Evolutionary conservation across 2,113 vertebrate species (phyloP).

Genomic region (Labrus mixtus): DNA sequence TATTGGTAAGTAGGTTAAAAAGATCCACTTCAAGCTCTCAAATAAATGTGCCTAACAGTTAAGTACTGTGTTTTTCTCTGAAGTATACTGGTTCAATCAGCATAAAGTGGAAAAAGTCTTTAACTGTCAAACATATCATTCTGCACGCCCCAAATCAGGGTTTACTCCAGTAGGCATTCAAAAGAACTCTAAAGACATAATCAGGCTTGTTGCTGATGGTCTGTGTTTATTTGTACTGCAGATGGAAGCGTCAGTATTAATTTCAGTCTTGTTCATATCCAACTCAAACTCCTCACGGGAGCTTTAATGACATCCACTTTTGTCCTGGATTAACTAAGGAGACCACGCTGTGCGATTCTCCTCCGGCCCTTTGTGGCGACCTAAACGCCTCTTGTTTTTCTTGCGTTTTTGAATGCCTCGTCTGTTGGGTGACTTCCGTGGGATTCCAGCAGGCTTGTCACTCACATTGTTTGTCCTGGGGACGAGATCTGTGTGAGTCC

Average conservation of each 20-base stretch:
- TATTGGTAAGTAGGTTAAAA: too few species aligned
- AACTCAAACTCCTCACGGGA: not conserved
- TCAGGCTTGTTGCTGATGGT: too few species aligned
- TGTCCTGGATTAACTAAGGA: constrained; percentile 4
- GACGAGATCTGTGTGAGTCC: constrained; percentile 68
- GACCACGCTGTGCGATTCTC: constrained; percentile 48
- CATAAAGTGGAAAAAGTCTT: too few species aligned
- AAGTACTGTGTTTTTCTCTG: too few species aligned
- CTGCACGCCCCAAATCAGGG: too few species aligned
- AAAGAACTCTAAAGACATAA: too few species aligned
- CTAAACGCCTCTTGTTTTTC: constrained; percentile 62
- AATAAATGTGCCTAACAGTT: too few species aligned
- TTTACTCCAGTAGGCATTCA: not conserved
- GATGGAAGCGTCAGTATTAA: too few species aligned
- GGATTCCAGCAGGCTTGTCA: constrained; percentile 76
- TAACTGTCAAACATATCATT: too few species aligned
- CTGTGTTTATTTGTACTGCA: too few species aligned
- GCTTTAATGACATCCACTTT: constrained; percentile 16
- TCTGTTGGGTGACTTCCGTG: constrained; percentile 74
- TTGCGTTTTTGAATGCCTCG: constrained; percentile 64
- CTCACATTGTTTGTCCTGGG: constrained; percentile 78
- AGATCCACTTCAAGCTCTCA: too few species aligned
- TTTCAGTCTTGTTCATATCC: not conserved
- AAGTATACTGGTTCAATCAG: too few species aligned
- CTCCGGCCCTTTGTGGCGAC: constrained; percentile 46